phyloP scores from a whole-genome alignment of 2,797 vertebrate species.

The Sphaeramia orbicularis region DNA sequence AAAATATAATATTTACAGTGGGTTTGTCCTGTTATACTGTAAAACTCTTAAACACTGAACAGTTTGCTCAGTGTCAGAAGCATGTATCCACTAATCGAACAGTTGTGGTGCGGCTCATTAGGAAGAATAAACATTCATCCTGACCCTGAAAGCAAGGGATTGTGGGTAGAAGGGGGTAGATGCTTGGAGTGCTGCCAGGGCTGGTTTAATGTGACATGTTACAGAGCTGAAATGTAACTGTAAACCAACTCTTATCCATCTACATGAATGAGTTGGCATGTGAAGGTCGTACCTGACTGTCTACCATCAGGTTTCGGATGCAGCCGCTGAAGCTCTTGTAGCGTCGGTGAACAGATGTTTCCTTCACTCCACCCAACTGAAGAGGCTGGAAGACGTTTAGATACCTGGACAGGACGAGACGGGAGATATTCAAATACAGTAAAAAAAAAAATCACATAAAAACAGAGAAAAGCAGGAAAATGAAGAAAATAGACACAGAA shows the following conservation, averaged over 20 bases:
- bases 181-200: not conserved
- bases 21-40: not conserved
- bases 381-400: conserved; percentile 89
- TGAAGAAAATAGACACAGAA: not conserved
- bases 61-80: not conserved
- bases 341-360: conserved; percentile 65
- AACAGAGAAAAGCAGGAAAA: no score
- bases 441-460: not conserved
- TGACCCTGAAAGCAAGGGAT: conserved; percentile 8
- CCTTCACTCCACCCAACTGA: conserved; percentile 91
- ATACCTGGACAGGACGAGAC: conserved; percentile 72
- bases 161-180: conserved; percentile 18
- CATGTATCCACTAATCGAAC: no score
- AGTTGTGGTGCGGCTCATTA: not conserved
- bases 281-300: conserved; percentile 86
- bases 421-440: not conserved
- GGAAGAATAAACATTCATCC: not conserved
- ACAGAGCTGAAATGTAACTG: no score
- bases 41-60: not conserved
- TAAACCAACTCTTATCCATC: no score
- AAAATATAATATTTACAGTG: no score
- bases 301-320: conserved; percentile 88
- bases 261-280: no score
- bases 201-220: no score
- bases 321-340: conserved; percentile 90